phyloP scores from a whole-genome alignment of 2,113 vertebrate genomes.

The Neomonachus schauinslandi region DNA sequence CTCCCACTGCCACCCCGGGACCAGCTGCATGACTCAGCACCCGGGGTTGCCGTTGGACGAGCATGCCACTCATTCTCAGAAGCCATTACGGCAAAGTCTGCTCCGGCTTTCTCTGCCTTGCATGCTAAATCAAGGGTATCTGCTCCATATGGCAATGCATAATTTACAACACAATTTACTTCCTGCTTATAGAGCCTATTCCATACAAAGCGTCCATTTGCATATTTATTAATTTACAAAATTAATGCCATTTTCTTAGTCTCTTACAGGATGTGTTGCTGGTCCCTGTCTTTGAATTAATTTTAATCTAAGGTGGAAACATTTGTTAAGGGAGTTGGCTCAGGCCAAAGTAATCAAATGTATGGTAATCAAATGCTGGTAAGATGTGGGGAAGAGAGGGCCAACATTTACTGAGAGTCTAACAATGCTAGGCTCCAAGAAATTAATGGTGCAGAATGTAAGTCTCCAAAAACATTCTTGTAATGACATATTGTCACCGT shows the following conservation, averaged over 20 bases:
- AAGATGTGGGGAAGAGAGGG: not conserved
- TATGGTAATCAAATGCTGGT: conserved; percentile 46
- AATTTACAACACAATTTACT: conserved; percentile 77
- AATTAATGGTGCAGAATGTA: conserved; percentile 54
- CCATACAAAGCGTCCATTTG: conserved; percentile 73
- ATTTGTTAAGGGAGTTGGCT: conserved; percentile 80
- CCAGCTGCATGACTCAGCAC: conserved; percentile 51
- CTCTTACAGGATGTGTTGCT: conserved; percentile 72
- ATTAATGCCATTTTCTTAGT: conserved; percentile 80
- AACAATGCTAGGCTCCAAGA: not conserved
- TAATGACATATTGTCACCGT: not conserved
- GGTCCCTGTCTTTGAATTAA: conserved; percentile 78
- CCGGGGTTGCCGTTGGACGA: not conserved
- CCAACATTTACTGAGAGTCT: conserved; percentile 53
- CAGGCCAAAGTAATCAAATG: conserved; percentile 70
- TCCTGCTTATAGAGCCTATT: conserved; percentile 66
- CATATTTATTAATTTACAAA: conserved; percentile 82
- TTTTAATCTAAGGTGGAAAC: conserved; percentile 80
- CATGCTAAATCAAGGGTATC: conserved; percentile 70
- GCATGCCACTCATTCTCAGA: conserved; percentile 29
- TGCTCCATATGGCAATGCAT: conserved; percentile 75
- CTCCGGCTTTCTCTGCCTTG: conserved; percentile 49
- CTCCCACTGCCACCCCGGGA: not conserved
- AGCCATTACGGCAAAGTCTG: not conserved
- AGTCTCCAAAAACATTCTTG: conserved; percentile 2